Evolutionary conservation across 2,888 invertebrate species (phyloP).

Genomic region (Dynastes maya): DNA sequence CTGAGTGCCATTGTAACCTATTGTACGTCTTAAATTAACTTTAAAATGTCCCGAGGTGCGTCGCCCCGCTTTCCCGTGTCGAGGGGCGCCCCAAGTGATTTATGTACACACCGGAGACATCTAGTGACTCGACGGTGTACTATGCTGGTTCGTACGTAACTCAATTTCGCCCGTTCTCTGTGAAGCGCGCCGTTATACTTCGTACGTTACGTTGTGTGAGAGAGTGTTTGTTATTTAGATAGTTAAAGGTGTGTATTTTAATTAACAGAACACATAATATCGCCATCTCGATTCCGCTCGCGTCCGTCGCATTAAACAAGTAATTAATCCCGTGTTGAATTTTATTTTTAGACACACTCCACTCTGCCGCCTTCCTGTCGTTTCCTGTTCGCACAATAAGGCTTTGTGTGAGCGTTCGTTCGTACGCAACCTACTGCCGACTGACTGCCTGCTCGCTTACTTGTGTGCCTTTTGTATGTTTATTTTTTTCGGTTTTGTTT

Average conservation of each 20-base stretch:
- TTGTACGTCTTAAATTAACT: constrained; percentile 67
- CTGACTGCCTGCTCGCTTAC: not conserved
- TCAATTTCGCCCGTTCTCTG: constrained; percentile 49
- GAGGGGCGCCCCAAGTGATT: constrained; percentile 61
- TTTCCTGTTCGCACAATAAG: constrained; percentile 36
- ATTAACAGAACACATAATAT: constrained; percentile 46
- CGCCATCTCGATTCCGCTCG: constrained; percentile 38
- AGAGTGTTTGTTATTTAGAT: constrained; percentile 33
- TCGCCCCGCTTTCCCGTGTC: constrained; percentile 54
- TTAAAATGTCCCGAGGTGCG: constrained; percentile 63
- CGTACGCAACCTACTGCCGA: constrained; percentile 17
- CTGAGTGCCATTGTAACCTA: constrained; percentile 65
- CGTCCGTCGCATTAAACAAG: constrained; percentile 48
- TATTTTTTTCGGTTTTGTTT: constrained; percentile 14
- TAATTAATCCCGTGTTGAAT: constrained; percentile 43
- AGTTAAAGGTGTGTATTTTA: constrained; percentile 49
- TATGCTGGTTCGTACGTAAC: constrained; percentile 50
- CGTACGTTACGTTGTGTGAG: not conserved
- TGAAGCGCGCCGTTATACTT: not conserved
- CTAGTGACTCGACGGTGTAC: constrained; percentile 52
- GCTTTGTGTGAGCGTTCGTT: constrained; percentile 15
- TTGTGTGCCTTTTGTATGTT: constrained; percentile 3
- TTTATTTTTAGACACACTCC: constrained; percentile 28
- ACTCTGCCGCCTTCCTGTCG: constrained; percentile 26
- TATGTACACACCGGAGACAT: constrained; percentile 60